Percentiles rank a stretch among this genome's conserved stretches.
Conservation (phyloP, 2,113 vertebrate species). For the Bos taurus region ARS-UCD2.0 NC_037338.1:15917001-15917500, state of each 20-base stretch:
- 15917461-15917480: conserved; percentile 29
- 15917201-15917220: background rate
- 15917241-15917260: background rate
- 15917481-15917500: background rate
- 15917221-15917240: background rate
- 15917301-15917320: no score
- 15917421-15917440: background rate
- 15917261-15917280: background rate
- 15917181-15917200: background rate
- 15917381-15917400: background rate
- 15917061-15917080: background rate
- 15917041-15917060: rapidly evolving
- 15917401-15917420: background rate
- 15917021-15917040: background rate
- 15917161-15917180: background rate
- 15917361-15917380: background rate
- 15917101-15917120: background rate
- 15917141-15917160: background rate
- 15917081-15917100: background rate
- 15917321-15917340: rapidly evolving
- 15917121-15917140: background rate
- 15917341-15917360: rapidly evolving
- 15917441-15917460: background rate
- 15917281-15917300: background rate
- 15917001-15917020: background rate